Base-by-base conservation (phyloP, 2,113 vertebrate genomes). In the Panthera tigris region DNA sequence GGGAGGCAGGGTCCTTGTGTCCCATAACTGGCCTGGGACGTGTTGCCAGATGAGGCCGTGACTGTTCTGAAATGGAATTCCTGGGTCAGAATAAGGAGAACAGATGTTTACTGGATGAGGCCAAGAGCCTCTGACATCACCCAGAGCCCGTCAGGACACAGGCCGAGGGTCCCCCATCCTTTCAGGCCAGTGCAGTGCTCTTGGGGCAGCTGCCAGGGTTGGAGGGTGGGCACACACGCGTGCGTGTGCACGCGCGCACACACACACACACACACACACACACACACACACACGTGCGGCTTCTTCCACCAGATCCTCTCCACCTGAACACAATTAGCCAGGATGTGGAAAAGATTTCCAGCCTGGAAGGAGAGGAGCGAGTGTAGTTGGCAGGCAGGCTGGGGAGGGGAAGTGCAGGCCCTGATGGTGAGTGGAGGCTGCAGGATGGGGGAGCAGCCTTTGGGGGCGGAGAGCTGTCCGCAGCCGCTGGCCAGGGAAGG, bases 41-140 rank as follows among this genome's bases (percentile, higher is more conserved):
- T 0, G 5, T 16, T 93, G 96, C 96, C 96, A 95, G 93, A 65
- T 12, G 93, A 90, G 63, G 96, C 92, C 1, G 10, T 97, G 95
- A 97, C 98, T 97, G 31, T 82, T 95, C 76, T 88, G 57, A 71
- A 97, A 91, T 97, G 97, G 96, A 98, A 97, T 98, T 97, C 97
- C 88, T 97, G 98, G 97, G 98, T 98, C 98, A 98, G 99, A 99
- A 99, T 98, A 98, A 99, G 98, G 98, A 98, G 97, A 98, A 97
- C 97, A 97, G 97, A 98, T 98, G 98, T 99, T 99, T 98, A 98
- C 92, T 94, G 96, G 98, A 97, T 78, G 92, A 96, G 90, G 91
- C 92, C 97, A 96, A 94, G 92, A 82, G 80, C 81, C 8, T 3
- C 89, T 95, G 94, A 97, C 94, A 82, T 97, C 96, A 98, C 21